These are phyloP conservation scores for Cossypha caffra DNA, from an alignment of 2,797 vertebrate species.

Conservation along the genomic window DNA sequence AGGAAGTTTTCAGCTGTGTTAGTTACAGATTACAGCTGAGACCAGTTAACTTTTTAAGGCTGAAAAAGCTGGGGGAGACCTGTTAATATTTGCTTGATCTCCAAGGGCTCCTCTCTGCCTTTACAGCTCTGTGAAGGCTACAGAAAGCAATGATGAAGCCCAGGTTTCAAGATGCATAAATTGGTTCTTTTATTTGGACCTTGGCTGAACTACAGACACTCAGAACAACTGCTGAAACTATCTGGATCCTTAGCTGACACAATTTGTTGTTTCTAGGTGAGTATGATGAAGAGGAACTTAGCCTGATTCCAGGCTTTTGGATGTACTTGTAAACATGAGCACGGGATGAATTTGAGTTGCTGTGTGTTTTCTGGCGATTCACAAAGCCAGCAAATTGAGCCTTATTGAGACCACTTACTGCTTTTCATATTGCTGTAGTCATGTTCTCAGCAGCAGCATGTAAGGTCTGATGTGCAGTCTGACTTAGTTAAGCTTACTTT, in stretches of 20 bases:
- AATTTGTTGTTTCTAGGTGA: not conserved
- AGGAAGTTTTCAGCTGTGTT: not conserved
- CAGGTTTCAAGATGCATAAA: accelerated
- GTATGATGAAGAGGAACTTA: not conserved
- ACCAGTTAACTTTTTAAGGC: not conserved
- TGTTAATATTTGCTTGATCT: not conserved
- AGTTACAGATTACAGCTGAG: not conserved
- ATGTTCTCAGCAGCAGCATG: not conserved
- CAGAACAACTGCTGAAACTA: not conserved
- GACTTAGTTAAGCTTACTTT: not conserved
- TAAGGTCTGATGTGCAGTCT: not conserved
- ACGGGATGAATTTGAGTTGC: not conserved
- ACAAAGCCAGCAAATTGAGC: not conserved
- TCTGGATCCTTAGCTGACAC: not conserved
- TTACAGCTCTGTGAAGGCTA: not conserved
- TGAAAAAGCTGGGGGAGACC: not conserved
- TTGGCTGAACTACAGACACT: not conserved
- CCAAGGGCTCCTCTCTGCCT: not conserved
- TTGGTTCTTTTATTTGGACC: not conserved
- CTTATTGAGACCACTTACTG: not conserved
- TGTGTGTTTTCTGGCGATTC: not conserved
- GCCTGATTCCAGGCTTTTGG: not conserved
- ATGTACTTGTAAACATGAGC: not conserved
- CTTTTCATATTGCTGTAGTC: not conserved
- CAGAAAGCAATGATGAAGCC: not conserved